Evolutionary conservation across 2,888 invertebrate genomes (phyloP).

Genomic region (Cerceris ruficornis): DNA sequence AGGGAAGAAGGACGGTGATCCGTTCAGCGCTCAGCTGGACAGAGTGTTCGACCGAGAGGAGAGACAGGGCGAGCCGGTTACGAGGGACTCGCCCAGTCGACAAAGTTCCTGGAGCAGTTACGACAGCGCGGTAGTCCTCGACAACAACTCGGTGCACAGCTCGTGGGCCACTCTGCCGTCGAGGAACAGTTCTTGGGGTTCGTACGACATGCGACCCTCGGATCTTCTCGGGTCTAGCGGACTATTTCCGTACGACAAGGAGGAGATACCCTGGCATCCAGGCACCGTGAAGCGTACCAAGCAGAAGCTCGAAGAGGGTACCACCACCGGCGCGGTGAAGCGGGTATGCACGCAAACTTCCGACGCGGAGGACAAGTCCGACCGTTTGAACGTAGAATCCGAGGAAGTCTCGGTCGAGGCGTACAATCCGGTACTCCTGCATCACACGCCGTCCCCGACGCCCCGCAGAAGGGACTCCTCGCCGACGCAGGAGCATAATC

Average conservation of each 20-base stretch:
- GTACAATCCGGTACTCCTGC: slow-evolving; percentile 77
- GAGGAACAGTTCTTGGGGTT: slow-evolving; percentile 88
- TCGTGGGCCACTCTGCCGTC: slow-evolving; percentile 90
- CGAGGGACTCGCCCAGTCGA: slow-evolving; percentile 84
- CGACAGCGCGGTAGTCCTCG: slow-evolving; percentile 89
- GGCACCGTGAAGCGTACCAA: slow-evolving; percentile 89
- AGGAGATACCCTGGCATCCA: slow-evolving; percentile 86
- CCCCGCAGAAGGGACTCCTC: slow-evolving; percentile 71
- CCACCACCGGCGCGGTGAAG: slow-evolving; percentile 79
- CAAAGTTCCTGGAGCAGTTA: slow-evolving; percentile 91
- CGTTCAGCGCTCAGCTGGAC: slow-evolving; percentile 88
- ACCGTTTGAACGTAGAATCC: slow-evolving; percentile 71
- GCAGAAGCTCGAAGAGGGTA: slow-evolving; percentile 86
- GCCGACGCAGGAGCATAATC: slow-evolving; percentile 51
- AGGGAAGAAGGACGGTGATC: slow-evolving; percentile 84
- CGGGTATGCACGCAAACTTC: slow-evolving; percentile 77
- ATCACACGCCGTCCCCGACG: slow-evolving; percentile 77
- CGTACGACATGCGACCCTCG: slow-evolving; percentile 85
- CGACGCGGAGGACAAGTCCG: slow-evolving; percentile 71
- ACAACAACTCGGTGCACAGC: slow-evolving; percentile 89
- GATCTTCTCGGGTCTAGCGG: slow-evolving; percentile 80
- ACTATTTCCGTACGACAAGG: slow-evolving; percentile 84
- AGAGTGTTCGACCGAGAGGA: slow-evolving; percentile 88
- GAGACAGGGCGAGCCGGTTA: slow-evolving; percentile 70
- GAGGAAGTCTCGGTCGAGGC: slow-evolving; percentile 74